Base-by-base conservation (phyloP, 2,113 vertebrate species). In the Tenebrosternarchus preto region DNA sequence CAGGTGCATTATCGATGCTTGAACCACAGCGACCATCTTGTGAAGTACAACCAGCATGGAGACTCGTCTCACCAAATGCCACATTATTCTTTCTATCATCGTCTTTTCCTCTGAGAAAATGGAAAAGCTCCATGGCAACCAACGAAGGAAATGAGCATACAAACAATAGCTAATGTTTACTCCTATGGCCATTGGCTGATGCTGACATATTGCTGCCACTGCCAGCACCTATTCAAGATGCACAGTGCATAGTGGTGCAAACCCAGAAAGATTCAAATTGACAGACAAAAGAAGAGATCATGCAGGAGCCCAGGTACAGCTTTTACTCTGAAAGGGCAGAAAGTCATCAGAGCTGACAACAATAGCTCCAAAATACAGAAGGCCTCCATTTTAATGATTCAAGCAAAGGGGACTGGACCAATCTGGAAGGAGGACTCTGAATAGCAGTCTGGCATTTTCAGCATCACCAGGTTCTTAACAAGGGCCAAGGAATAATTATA, bases 391-490 rank as follows among this genome's bases (percentile, higher is more conserved):
- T 50, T 6, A 46, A 6, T 46, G 43, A 12, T 8, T 9, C 43
- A 12, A 9, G 3, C 8, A 46, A 1, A 50, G 43, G 43, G 43
- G 43, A 36, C 8, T 59, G 20, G 53, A 59, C 72, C 12, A 59
- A 17, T 17, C 53, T 36, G 31, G 33, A 16, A 4, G 72, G 9
- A 74, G 60, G 16, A n/a, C 56, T 24, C 31, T 4, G 33, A 27
- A 36, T 11, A 24, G 15, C 15, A 19, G 19, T 60, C 6, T 36
- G 29, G 59, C 55, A 60, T 31, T 24, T 39, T 25, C 55, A 74
- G 22, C 50, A 75, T 43, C 25, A 22, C 73, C 56, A 61, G 36
- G 57, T 2, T 59, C 22, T 76, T 63, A 76, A 76, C 36, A 61
- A 63, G 39, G 9, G 27, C 33, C 22, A 63, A 50, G 33, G 39